Percentiles rank a stretch among this genome's conserved stretches.
Conservation (phyloP, 2,888 invertebrate species). For the Barypeithes pellucidus region DNA sequence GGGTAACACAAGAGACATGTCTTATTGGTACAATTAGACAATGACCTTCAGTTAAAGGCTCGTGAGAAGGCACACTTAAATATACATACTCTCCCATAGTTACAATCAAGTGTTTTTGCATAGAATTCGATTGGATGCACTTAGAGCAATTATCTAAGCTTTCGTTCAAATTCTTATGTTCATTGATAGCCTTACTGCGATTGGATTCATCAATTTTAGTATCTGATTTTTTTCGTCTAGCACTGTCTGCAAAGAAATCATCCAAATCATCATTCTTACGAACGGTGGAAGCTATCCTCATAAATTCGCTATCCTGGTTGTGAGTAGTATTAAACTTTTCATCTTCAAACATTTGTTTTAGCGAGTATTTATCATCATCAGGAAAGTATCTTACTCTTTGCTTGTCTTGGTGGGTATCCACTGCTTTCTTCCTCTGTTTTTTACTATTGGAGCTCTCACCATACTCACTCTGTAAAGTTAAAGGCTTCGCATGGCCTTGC, state of each 20-base stretch:
- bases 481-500: constrained; percentile 81
- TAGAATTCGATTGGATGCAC: constrained; percentile 86
- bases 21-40: constrained; percentile 89
- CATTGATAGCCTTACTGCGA: constrained; percentile 79
- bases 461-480: constrained; percentile 70
- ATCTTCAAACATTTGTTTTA: constrained; percentile 88
- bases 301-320: constrained; percentile 87
- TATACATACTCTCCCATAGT: constrained; percentile 88
- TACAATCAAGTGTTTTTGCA: constrained; percentile 89
- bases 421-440: constrained; percentile 73
- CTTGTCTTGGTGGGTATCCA: constrained; percentile 82
- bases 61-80: constrained; percentile 84
- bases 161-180: constrained; percentile 80
- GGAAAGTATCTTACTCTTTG: constrained; percentile 88
- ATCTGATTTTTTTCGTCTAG: constrained; percentile 78
- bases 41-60: constrained; percentile 89
- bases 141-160: constrained; percentile 86
- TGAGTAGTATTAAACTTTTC: constrained; percentile 87
- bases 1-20: constrained; percentile 86
- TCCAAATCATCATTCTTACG: constrained; percentile 85
- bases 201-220: constrained; percentile 77
- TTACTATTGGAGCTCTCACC: constrained; percentile 69
- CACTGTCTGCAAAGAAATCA: constrained; percentile 88
- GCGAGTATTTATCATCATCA: constrained; percentile 90
- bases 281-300: constrained; percentile 80